Percentiles rank a stretch among this genome's conserved stretches.
phyloP scores from a whole-genome alignment of 2,888 invertebrate genomes.

The Drosophila buzzatii region DNA sequence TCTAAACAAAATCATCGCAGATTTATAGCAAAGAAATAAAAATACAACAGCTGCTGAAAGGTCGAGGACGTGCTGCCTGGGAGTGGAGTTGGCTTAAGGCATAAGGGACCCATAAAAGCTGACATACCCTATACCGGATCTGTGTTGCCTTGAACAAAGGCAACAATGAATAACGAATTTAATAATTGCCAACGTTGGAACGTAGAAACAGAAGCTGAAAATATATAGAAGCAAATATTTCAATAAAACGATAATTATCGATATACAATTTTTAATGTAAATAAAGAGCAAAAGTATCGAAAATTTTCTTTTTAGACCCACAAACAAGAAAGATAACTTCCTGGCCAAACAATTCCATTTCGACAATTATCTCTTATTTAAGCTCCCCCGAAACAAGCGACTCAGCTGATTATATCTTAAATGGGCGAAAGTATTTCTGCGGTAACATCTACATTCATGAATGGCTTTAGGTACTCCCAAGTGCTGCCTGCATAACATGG shows the following conservation, averaged over 20 bases:
- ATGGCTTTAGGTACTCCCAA: constrained; percentile 1
- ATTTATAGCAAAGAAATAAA: constrained; percentile 25
- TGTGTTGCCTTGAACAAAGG: background rate
- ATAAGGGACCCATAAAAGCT: background rate
- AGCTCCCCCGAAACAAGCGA: background rate
- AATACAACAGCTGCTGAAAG: constrained; percentile 35
- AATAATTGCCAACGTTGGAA: too few species aligned
- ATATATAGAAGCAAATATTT: background rate
- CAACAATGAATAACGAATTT: background rate
- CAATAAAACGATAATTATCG: background rate
- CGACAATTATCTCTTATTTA: background rate
- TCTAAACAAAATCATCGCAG: constrained; percentile 17
- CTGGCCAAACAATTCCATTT: background rate
- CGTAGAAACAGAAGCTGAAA: too few species aligned
- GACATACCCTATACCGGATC: background rate
- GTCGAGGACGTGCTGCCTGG: constrained; percentile 62
- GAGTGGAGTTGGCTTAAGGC: background rate
- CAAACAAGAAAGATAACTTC: background rate
- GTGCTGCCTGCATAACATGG: constrained; percentile 15
- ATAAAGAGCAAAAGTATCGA: too few species aligned
- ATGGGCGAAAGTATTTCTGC: constrained; percentile 30
- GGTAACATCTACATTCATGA: constrained; percentile 20
- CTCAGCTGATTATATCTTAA: constrained; percentile 17
- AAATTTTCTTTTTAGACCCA: background rate
- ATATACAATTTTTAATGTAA: background rate